Evolutionary conservation across 2,797 vertebrate species (phyloP), one percentile per base, ranked within the genome.

Genomic region (Hirundo rustica): DNA sequence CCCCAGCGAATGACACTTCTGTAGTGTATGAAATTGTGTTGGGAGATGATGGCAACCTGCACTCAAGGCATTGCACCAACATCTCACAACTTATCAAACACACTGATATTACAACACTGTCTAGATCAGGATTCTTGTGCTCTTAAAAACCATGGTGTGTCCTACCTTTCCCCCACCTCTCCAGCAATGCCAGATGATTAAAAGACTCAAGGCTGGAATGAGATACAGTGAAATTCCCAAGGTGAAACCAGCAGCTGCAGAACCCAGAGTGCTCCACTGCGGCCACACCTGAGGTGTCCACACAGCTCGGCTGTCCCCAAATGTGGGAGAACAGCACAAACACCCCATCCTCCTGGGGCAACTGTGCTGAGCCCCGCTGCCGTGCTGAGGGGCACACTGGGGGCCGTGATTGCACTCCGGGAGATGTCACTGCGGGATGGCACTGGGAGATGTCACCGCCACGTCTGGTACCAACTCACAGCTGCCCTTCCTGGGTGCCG

Each of bases 31-130:
- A 38, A 67, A 30, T 16, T 25, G 42, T 42, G 19, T 2, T 3
- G 16, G 36, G 54, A 78, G 21, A 16, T 10, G 13, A 53, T 1
- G 14, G 22, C 73, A 20, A 30, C 5, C 27, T 27, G 7, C n/a
- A 8, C 0, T 0, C 25, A 7, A 12, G 11, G 38, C 0, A 0
- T 21, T 53, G n/a, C 58, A 61, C 17, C 34, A 68, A 2, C 32
- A 29, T 8, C 50, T 68, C 71, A 25, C 14, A 54, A 32, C 11
- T 30, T 26, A 44, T 7, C 47, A 19, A 60, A 57, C 22, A 22
- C 3, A 0, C 0, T 16, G 40, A 57, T 23, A n/a, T 38, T 19
- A 25, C 55, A 80, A 47, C 21, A 20, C 20, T 16, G 25, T 4
- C 27, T 58, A 50, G 34, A 27, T 9, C 19, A 47, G 30, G 12